Evolutionary conservation across 1,140 invertebrate genomes (phyloP).

Genomic region (Drosophila arizonae): DNA sequence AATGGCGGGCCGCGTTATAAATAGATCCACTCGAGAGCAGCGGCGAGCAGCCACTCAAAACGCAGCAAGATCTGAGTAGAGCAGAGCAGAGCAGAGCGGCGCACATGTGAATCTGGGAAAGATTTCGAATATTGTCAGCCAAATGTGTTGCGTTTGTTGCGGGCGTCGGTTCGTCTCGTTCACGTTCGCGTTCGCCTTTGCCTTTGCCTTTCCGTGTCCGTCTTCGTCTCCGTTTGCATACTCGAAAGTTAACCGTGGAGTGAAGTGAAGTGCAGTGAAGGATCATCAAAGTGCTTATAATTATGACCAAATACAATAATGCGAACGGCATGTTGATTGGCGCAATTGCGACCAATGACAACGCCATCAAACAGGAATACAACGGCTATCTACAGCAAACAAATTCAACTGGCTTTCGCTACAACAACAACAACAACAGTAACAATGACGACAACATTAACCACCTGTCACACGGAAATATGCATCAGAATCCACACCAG

Average conservation of each 20-base stretch:
- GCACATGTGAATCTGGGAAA: conserved; percentile 53
- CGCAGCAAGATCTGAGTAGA: conserved; percentile 51
- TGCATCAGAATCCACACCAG: conserved; percentile 58
- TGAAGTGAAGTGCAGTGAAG: conserved; percentile 19
- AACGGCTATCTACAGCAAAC: conserved; percentile 53
- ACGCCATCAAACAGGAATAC: conserved; percentile 71
- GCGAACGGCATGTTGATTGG: conserved; percentile 44
- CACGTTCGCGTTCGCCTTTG: conserved; percentile 3
- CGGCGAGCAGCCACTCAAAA: conserved; percentile 71
- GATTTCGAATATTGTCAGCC: conserved; percentile 59
- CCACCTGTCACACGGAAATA: conserved; percentile 10
- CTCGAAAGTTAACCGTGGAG: not conserved
- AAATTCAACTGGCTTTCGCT: conserved; percentile 40
- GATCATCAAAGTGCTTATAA: not conserved
- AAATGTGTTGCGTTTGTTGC: conserved; percentile 78
- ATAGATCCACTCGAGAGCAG: conserved; percentile 76
- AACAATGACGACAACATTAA: conserved; percentile 13
- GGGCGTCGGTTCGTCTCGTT: conserved; percentile 59
- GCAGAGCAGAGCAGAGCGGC: conserved; percentile 16
- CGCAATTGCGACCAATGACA: not conserved
- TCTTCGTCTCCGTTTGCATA: no score
- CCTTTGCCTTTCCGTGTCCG: no score
- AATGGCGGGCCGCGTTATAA: conserved; percentile 75
- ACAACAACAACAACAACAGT: conserved; percentile 15
- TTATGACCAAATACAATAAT: conserved; percentile 76